A percentile compares a stretch with the other conserved stretches of the same genome.
These are phyloP conservation scores for Cervus canadensis DNA, from an alignment of 2,113 vertebrate genomes.

Conservation along the genomic window DNA sequence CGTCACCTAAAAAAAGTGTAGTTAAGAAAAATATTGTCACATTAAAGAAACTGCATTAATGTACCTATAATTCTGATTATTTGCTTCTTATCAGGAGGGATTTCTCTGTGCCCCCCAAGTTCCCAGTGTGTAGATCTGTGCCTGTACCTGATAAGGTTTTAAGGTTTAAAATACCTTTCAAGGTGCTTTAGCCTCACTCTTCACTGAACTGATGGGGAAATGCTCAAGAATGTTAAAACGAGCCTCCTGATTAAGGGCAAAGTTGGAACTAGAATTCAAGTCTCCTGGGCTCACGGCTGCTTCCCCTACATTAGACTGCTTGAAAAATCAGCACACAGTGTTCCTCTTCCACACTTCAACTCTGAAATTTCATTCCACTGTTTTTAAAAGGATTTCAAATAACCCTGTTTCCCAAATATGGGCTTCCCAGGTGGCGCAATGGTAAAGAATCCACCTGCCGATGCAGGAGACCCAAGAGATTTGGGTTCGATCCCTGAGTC, in stretches of 20 bases:
- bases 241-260: background rate
- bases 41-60: background rate
- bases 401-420: background rate
- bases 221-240: background rate
- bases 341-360: background rate
- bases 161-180: background rate
- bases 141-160: background rate
- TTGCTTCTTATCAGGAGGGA: background rate
- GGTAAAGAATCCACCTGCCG: background rate
- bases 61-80: background rate
- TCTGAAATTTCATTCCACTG: background rate
- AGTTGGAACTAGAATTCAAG: background rate
- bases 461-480: background rate
- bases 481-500: background rate
- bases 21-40: background rate
- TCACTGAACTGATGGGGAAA: background rate
- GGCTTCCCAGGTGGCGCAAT: background rate
- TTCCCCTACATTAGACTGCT: background rate
- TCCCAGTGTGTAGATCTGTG: background rate
- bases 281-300: background rate
- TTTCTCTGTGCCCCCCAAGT: background rate
- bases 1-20: background rate
- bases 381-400: background rate
- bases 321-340: background rate
- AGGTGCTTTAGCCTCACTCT: background rate